Conservation (phyloP, 2,797 vertebrate genomes). For the Rallus crepitans region DNA sequence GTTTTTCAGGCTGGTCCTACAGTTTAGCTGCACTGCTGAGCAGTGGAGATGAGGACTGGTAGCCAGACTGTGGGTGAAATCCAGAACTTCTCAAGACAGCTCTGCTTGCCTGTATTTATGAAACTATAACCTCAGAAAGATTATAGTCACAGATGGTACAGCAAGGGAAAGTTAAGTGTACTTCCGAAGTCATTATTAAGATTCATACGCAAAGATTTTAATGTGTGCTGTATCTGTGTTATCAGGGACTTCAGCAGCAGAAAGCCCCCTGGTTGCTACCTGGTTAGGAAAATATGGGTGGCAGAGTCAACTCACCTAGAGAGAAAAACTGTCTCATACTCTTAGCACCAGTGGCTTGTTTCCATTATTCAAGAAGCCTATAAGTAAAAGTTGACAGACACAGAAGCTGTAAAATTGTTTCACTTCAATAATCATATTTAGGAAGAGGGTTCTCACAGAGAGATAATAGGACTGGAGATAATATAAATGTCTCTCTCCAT, state of each 20-base stretch:
- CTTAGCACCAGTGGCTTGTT: neutral
- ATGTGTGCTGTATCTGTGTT: neutral
- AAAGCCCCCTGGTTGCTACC: neutral
- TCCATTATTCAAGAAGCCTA: neutral
- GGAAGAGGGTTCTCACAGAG: neutral
- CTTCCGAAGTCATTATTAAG: neutral
- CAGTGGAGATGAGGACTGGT: neutral
- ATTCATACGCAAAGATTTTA: neutral
- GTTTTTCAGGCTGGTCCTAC: neutral
- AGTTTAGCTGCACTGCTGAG: neutral
- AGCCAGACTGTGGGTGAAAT: neutral
- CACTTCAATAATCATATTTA: conserved; percentile 19
- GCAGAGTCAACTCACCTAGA: neutral
- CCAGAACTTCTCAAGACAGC: neutral
- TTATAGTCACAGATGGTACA: neutral
- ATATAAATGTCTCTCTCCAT: conserved; percentile 22
- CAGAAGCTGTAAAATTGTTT: neutral
- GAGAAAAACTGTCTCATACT: neutral
- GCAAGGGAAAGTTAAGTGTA: neutral
- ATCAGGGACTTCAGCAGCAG: neutral
- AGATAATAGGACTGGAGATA: neutral
- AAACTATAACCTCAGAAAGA: neutral
- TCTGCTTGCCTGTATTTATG: neutral
- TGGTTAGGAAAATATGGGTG: neutral
- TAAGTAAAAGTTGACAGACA: conserved; percentile 24